These are phyloP conservation scores for Actinostola sp. DNA, from an alignment of 92 coral and sea anemone species.

Conservation along the genomic window DNA sequence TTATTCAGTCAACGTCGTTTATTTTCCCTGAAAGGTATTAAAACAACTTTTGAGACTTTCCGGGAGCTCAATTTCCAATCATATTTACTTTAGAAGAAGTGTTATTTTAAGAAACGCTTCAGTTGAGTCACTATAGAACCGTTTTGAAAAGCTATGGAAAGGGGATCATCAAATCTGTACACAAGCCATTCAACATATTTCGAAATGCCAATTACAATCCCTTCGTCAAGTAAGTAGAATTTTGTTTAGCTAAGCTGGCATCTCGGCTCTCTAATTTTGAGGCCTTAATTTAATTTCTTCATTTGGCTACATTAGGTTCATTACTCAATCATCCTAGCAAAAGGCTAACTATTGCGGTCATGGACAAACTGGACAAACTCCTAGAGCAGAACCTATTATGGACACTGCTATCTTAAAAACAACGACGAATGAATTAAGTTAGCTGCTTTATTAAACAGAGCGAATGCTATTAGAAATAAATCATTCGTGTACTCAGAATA, in stretches of 20 bases:
- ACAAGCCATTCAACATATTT: neutral
- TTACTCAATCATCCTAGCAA: no score
- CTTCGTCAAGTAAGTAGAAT: conserved; percentile 5
- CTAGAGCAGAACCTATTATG: no score
- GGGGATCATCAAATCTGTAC: neutral
- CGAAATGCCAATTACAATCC: neutral
- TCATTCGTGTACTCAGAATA: no score
- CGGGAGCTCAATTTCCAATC: conserved; percentile 1
- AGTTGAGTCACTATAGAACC: conserved; percentile 3
- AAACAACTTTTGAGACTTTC: conserved; percentile 10
- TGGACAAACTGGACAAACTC: no score
- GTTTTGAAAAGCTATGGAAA: conserved; percentile 7
- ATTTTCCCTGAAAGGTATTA: conserved; percentile 2
- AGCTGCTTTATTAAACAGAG: no score
- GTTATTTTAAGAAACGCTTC: neutral
- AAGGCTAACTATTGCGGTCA: no score
- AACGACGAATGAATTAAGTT: no score
- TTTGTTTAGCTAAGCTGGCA: neutral
- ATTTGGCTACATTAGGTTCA: no score
- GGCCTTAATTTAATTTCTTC: no score
- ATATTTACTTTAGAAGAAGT: neutral
- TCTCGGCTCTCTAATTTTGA: neutral
- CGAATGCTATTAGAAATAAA: no score
- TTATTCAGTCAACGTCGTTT: conserved; percentile 14
- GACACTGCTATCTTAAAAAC: no score